Evolutionary conservation across 2,797 vertebrate species (phyloP).

Genomic region (Echiichthys vipera): DNA sequence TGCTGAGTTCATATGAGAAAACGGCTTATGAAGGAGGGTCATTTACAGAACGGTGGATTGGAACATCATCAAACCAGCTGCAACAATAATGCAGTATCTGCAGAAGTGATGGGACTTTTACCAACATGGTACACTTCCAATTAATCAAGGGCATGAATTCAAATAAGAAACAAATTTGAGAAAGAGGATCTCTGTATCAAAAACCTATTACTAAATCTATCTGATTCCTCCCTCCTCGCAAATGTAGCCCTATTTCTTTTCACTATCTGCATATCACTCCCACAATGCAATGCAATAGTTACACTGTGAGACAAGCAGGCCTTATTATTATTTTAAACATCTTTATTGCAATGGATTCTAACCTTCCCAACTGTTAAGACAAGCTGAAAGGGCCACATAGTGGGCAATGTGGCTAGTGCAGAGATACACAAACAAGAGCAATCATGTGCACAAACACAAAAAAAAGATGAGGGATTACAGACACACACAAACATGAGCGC

Average conservation of each 20-base stretch:
- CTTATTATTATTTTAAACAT: constrained; percentile 21
- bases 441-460: constrained; percentile 9
- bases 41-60: not conserved
- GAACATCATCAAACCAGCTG: not conserved
- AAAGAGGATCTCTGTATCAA: not conserved
- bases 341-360: constrained; percentile 10
- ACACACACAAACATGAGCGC: constrained; percentile 9
- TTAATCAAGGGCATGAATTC: not conserved
- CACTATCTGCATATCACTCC: not conserved
- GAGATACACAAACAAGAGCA: constrained; percentile 16
- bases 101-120: not conserved
- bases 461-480: constrained; percentile 36
- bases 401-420: not conserved
- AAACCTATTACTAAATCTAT: not conserved
- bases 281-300: constrained; percentile 22
- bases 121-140: not conserved
- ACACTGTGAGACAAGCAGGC: not conserved
- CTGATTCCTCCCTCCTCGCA: not conserved
- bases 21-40: constrained; percentile 3
- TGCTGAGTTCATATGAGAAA: too few relatives aligned
- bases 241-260: not conserved
- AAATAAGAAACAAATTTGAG: not conserved
- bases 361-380: constrained; percentile 17
- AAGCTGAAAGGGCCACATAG: constrained; percentile 30
- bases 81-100: not conserved